Base-by-base conservation (phyloP, 2,113 vertebrate species). In the Actenoides lindsayi region DNA sequence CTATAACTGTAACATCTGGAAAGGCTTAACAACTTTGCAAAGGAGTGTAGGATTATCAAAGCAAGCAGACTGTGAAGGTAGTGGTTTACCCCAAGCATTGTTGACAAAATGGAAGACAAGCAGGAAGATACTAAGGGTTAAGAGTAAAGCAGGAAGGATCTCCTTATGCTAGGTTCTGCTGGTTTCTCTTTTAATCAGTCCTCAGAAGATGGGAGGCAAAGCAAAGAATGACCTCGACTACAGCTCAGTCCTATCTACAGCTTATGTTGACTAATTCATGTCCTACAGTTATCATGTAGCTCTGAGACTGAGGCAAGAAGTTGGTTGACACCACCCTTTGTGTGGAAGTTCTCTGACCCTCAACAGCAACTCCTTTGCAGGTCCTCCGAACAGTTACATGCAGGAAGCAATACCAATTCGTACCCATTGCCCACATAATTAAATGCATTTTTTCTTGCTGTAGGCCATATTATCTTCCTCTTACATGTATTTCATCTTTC, bases 21-120 rank as follows among this genome's bases (percentile, higher is more conserved):
- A 87, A 82, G 5, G 12, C 21, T 60, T 82, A 73, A 64, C 13
- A 68, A 65, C 27, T 60, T 48, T 4, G 2, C 18, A 33, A 59
- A 73, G 48, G 24, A 90, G 42, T 50, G 54, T 10, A 50, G 10
- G 41, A 41, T n/a, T 73, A 80, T 33, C 48, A 41, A 71, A 59
- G 27, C 18, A 89, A 24, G 14, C 21, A 64, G 59, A 46, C 48
- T 83, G 21, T 46, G 57, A 92, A 85, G 41, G 7, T 69, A 57
- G 28, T 87, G 21, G 1, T 64, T 88, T 93, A 41, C 10, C 39
- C 30, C 48, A 57, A 80, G 16, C 8, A 48, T 16, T 3, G 5
- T 1, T 83, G 57, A 42, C 19, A 80, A 93, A 85, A 85, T 7
- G 27, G 33, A 91, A 93, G 30, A 68, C 93, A 92, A 78, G 14